Base-by-base conservation (phyloP, 2,797 vertebrate species). In the Peromyscus eremicus region DNA sequence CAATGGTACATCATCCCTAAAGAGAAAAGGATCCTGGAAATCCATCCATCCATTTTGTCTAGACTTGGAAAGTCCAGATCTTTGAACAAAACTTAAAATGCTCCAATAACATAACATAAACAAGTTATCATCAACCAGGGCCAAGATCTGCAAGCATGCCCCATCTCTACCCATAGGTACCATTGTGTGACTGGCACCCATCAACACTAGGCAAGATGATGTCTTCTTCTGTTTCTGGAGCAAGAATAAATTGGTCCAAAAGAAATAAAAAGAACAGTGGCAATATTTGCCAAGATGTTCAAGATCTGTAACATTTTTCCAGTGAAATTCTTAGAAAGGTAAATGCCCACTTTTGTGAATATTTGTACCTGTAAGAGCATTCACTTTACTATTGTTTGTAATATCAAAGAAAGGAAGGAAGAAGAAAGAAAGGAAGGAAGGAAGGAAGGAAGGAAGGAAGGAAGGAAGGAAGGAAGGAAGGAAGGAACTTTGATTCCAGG, bases 171-270 rank as follows among this genome's bases (percentile, higher is more conserved):
- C 32, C 46, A 23, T 1, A 66, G 0, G 6, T 12, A 49, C 25
- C 19, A 5, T 11, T 27, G 7, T 1, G 0, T 29, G 76, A 73
- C 4, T 0, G 29, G 60, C 6, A 23, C 32, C 52, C 14, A 21
- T 17, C 14, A 21, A 21, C 12, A 2, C 17, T 81, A 23, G 11
- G 1, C 25, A 64, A 27, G 8, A 6, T 17, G 5, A 19, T 0
- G 0, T 19, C 4, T 46, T 83, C 32, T 19, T 57, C 7, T 91
- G n/a, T 40, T 27, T 52, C 13, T 32, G 2, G 8, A 4, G 0
- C 27, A 34, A 92, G 25, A 37, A 10, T n/a, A 68, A 92, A 62
- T 1, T 4, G 16, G 73, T 37, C 95, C 34, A 55, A 46, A 7
- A 25, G 52, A 21, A 7, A 21, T 0, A 46, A 16, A 84, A 37